A percentile compares a stretch with the other conserved stretches of the same genome.
These are phyloP conservation scores for Laothoe populi DNA, from an alignment of 2,888 invertebrate genomes.

Conservation along the genomic window DNA sequence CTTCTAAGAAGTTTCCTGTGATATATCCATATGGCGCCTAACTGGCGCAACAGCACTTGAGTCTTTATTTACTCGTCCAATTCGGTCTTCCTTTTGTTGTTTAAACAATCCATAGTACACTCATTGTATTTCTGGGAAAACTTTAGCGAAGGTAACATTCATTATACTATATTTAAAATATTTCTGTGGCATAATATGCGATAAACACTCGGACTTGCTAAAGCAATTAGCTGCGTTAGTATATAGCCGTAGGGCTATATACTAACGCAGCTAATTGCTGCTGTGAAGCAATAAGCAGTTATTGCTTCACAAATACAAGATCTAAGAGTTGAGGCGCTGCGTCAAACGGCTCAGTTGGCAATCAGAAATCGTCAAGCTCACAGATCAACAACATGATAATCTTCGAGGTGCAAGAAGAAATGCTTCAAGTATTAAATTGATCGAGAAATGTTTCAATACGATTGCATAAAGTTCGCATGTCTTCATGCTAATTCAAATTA, in stretches of 20 bases:
- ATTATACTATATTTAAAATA: neutral
- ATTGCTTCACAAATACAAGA: conserved; percentile 46
- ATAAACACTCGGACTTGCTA: no score
- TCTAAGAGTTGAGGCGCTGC: conserved; percentile 47
- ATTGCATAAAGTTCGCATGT: conserved; percentile 41
- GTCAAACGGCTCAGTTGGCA: no score
- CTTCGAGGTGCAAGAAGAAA: conserved; percentile 45
- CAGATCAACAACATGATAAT: conserved; percentile 45
- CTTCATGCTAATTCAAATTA: conserved; percentile 29
- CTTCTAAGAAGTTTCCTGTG: conserved; percentile 26
- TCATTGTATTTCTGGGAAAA: conserved; percentile 30
- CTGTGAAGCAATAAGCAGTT: no score
- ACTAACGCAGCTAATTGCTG: no score
- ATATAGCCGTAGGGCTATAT: no score
- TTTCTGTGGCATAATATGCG: no score
- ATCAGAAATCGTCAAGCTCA: conserved; percentile 47
- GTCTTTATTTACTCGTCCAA: conserved; percentile 56
- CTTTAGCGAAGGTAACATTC: conserved; percentile 17
- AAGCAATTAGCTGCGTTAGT: no score
- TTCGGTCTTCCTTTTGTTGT: conserved; percentile 52
- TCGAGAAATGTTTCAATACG: conserved; percentile 49
- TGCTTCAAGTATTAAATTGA: conserved; percentile 48
- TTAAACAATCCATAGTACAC: conserved; percentile 45
- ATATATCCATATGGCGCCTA: conserved; percentile 48
- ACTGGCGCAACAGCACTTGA: conserved; percentile 43